phyloP scores from a whole-genome alignment of 2,797 vertebrate species.

The Myotis findleyi region DNA sequence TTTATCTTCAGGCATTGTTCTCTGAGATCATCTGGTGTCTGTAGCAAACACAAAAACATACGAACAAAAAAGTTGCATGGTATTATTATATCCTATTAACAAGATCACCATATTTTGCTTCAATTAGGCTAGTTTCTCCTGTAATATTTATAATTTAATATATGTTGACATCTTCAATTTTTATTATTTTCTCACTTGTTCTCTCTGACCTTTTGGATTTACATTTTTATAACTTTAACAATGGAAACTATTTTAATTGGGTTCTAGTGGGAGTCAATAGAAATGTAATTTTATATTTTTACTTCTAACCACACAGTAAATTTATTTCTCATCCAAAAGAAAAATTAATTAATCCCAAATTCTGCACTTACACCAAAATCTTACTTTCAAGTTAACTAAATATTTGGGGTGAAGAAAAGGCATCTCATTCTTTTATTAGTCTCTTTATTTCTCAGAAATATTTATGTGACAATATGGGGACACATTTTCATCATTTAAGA shows the following conservation, averaged over 20 bases:
- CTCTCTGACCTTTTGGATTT: background rate
- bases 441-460: background rate
- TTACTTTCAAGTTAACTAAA: background rate
- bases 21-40: background rate
- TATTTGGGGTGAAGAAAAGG: background rate
- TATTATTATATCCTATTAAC: background rate
- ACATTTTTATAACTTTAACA: background rate
- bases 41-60: background rate
- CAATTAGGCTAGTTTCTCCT: background rate
- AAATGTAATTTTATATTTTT: background rate
- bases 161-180: background rate
- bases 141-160: slow-evolving; percentile 16
- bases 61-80: background rate
- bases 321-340: background rate
- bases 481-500: background rate
- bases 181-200: background rate
- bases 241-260: background rate
- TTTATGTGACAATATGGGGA: background rate
- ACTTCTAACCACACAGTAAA: background rate
- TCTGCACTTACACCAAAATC: background rate
- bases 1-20: background rate
- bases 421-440: background rate
- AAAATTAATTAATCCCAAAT: background rate
- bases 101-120: background rate
- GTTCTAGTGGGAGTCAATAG: background rate